Evolutionary conservation across 1,140 invertebrate species (phyloP).

Genomic region (Berghia stephanieae): DNA sequence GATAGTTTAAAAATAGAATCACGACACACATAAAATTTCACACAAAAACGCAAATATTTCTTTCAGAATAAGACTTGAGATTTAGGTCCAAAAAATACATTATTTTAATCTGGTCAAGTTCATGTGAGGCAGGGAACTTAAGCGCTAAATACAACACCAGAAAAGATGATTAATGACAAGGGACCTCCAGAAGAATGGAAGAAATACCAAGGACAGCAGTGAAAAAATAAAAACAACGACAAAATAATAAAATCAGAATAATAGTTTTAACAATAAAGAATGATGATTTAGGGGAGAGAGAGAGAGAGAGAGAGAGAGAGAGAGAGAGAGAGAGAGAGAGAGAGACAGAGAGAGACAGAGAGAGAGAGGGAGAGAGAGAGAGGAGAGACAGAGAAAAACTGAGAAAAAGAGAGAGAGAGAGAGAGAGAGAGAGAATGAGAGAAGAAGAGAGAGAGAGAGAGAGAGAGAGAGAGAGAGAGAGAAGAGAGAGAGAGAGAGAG

Average conservation of each 20-base stretch:
- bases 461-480: not conserved
- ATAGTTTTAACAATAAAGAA: not conserved
- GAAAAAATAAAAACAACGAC: not conserved
- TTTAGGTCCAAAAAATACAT: too few species aligned
- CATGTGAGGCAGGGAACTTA: too few species aligned
- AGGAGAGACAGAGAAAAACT: not conserved
- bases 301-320: conserved; percentile 6
- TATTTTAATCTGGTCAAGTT: too few species aligned
- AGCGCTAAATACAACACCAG: too few species aligned
- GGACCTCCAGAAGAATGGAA: too few species aligned
- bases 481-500: not conserved
- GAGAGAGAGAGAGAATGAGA: not conserved
- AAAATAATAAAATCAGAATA: not conserved
- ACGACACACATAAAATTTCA: too few species aligned
- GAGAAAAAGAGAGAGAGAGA: conserved; percentile 1
- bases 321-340: conserved; percentile 13
- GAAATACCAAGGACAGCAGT: not conserved
- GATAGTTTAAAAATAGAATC: too few species aligned
- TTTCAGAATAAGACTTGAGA: too few species aligned
- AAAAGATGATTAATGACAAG: too few species aligned
- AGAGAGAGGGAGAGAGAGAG: not conserved
- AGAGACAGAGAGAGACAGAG: not conserved
- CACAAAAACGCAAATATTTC: too few species aligned
- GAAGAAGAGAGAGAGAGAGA: not conserved
- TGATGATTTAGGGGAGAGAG: not conserved